Base-by-base conservation (phyloP, 2,797 vertebrate genomes). In the Peromyscus eremicus region DNA sequence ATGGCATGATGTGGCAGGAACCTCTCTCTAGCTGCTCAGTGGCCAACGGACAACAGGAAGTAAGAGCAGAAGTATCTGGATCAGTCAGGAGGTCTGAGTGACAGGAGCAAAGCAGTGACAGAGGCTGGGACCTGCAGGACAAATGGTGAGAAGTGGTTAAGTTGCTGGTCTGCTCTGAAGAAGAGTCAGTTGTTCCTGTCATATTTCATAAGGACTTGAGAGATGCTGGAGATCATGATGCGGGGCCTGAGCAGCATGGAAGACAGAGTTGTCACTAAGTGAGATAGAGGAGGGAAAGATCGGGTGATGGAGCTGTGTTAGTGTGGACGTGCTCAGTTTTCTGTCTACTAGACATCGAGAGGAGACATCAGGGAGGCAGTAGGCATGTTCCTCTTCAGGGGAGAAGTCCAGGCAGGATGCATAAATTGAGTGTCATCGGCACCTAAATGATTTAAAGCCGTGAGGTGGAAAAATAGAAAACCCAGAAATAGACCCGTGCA, bases 391-490 rank as follows among this genome's bases (percentile, higher is more conserved):
- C 21, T 52, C 25, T 64, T 86, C 34, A 34, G 49, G 57, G 37
- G 46, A 49, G 34, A 62, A 27, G 71, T n/a, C 32, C n/a, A 40
- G 71, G 11, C 43, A 84, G 55, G 71, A 88, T 62, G 43, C 34
- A 88, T 80, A 71, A 71, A 21, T 17, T 5, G 9, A 49, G 82
- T n/a, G 6, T 27, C 64, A 52, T 81, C 5, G 37, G 82, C 84
- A 86, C 40, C 55, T 85, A 86, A 83, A 25, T 80, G 49, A 66
- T 37, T 37, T 91, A 85, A 96, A 95, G 71, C 17, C 52, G 25
- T 0, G 0, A 73, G n/a, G 62, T 16, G 79, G 49, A 89, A 85
- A 43, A 96, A 83, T 4, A 89, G 43, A 70, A 43, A 89, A 17
- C 17, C 52, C 37, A 76, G 92, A 92, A 91, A 93, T 14, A 92